Conservation (phyloP, 2,113 vertebrate genomes). For the Sula dactylatra region DNA sequence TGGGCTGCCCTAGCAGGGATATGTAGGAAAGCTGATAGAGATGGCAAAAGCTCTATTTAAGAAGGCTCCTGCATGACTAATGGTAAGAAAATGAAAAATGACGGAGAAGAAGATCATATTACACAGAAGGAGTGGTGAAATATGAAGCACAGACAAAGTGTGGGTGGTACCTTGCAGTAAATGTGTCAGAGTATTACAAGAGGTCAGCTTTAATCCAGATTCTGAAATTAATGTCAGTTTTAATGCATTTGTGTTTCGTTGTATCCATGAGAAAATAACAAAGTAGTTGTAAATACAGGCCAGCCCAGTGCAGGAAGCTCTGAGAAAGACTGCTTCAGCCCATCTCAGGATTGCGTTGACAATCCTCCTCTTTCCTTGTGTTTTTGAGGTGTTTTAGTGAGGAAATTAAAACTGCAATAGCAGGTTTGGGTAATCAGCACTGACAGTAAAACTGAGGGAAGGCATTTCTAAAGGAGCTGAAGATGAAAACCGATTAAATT, state of each 20-base stretch:
- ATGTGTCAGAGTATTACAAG: background rate
- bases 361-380: background rate
- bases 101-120: background rate
- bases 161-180: background rate
- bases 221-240: background rate
- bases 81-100: background rate
- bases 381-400: background rate
- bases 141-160: background rate
- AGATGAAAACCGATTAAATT: background rate
- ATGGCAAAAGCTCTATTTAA: background rate
- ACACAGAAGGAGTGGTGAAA: background rate
- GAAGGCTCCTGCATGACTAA: background rate
- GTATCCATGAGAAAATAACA: background rate
- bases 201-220: background rate
- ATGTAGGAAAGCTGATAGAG: background rate
- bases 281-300: background rate
- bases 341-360: background rate
- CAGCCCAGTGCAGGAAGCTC: background rate
- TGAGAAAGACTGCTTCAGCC: background rate
- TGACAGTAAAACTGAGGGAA: background rate
- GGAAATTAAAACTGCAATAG: background rate
- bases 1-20: background rate
- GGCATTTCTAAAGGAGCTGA: background rate
- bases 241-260: background rate
- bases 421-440: background rate